A percentile compares a stretch with the other conserved stretches of the same genome.
Evolutionary conservation across 2,113 vertebrate genomes (phyloP).

Genomic region (Tetraodon nigroviridis): DNA sequence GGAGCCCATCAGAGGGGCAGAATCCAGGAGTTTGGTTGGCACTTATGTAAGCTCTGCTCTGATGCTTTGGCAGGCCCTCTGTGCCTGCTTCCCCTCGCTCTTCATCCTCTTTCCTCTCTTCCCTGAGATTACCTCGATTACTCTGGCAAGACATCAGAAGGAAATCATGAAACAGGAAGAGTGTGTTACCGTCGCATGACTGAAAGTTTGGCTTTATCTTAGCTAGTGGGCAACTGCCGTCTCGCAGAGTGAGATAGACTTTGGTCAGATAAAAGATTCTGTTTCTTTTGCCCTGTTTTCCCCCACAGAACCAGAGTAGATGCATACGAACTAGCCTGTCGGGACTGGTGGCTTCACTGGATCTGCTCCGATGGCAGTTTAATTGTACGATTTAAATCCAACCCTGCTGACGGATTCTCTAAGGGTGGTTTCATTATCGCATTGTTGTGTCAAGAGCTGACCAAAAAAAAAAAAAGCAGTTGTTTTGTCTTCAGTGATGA

Average conservation of each 20-base stretch:
- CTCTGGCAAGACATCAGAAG: conserved; percentile 60
- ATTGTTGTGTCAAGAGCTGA: conserved; percentile 26
- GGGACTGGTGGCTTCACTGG: conserved; percentile 25
- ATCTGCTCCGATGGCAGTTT: conserved; percentile 46
- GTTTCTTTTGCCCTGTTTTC: neutral
- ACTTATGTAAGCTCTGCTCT: conserved; percentile 52
- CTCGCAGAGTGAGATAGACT: conserved; percentile 23
- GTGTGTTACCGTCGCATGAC: conserved; percentile 49
- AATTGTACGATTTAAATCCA: conserved; percentile 43
- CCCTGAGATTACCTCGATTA: conserved; percentile 62
- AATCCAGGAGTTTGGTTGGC: conserved; percentile 40
- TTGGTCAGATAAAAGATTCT: conserved; percentile 41
- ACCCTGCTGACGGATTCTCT: conserved; percentile 45
- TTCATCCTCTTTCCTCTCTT: conserved; percentile 37
- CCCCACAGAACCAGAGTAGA: conserved; percentile 12
- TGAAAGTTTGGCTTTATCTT: conserved; percentile 43
- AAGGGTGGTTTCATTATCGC: conserved; percentile 41
- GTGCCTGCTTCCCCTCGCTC: conserved; percentile 34
- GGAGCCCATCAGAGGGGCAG: conserved; percentile 24
- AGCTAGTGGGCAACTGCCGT: conserved; percentile 37
- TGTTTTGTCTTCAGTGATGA: conserved; percentile 6
- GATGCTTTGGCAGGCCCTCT: conserved; percentile 45
- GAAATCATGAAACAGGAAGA: conserved; percentile 43
- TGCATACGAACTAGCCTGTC: conserved; percentile 12
- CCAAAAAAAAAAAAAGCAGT: conserved; percentile 12